Percentiles rank a stretch among this genome's conserved stretches.
phyloP scores from a whole-genome alignment of 2,797 vertebrate species.

The Knipowitschia caucasica region DNA sequence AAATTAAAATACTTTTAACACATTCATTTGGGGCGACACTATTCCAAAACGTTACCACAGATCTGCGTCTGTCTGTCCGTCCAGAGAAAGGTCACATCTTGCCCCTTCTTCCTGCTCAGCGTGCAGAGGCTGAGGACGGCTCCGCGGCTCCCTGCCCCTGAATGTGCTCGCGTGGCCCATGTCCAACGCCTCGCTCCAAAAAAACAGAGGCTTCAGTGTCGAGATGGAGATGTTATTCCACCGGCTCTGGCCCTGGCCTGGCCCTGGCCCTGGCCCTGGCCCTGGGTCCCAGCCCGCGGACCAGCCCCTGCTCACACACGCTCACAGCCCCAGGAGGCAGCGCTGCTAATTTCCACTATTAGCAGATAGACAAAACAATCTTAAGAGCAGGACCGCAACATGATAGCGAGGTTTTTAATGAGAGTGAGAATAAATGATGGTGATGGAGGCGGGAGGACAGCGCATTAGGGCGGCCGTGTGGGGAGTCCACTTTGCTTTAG shows the following conservation, averaged over 20 bases:
- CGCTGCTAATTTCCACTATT: slow-evolving; percentile 52
- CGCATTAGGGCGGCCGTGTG: not conserved
- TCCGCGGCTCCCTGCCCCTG: slow-evolving; percentile 67
- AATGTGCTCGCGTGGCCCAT: slow-evolving; percentile 62
- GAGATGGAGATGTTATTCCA: slow-evolving; percentile 71
- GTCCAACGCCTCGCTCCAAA: slow-evolving; percentile 75
- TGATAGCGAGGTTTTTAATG: slow-evolving; percentile 28
- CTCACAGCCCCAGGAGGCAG: slow-evolving; percentile 40
- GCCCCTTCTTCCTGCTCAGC: slow-evolving; percentile 71
- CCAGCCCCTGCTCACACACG: slow-evolving; percentile 41
- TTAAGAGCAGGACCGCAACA: slow-evolving; percentile 40
- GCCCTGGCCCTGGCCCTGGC: slow-evolving; percentile 33
- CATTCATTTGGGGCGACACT: too few species aligned
- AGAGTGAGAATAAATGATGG: slow-evolving; percentile 30
- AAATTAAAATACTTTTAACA: too few species aligned
- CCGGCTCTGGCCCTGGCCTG: slow-evolving; percentile 35
- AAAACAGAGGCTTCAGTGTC: slow-evolving; percentile 71
- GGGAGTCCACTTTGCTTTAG: not conserved
- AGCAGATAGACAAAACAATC: slow-evolving; percentile 49
- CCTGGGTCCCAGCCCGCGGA: slow-evolving; percentile 20
- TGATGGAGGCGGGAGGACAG: slow-evolving; percentile 2
- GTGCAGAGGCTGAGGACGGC: slow-evolving; percentile 70
- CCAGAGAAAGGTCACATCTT: slow-evolving; percentile 63
- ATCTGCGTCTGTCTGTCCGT: slow-evolving; percentile 51
- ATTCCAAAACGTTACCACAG: too few species aligned